These are phyloP conservation scores for Nyctereutes procyonoides DNA, from an alignment of 2,113 vertebrate genomes.

Conservation along the genomic window DNA sequence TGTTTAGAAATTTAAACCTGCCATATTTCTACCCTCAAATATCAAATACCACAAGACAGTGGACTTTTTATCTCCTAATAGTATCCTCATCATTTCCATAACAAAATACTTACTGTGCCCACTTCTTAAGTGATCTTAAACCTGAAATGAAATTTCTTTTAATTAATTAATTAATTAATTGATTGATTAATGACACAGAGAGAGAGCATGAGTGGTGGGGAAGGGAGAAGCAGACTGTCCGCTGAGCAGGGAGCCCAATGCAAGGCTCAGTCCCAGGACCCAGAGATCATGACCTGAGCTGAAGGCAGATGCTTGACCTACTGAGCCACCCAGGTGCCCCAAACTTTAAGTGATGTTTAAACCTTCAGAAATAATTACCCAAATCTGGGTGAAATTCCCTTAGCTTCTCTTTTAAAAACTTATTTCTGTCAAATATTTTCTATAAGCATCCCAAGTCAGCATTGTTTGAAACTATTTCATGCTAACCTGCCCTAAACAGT, in stretches of 20 bases:
- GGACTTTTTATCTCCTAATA: not conserved
- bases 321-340: too few relatives aligned
- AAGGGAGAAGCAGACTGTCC: too few relatives aligned
- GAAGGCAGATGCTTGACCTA: too few relatives aligned
- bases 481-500: not conserved
- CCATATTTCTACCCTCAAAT: not conserved
- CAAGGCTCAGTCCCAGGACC: too few relatives aligned
- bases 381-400: not conserved
- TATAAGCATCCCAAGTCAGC: not conserved
- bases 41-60: not conserved
- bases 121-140: not conserved
- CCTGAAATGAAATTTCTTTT: not conserved
- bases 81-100: not conserved
- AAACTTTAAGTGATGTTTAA: not conserved
- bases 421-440: not conserved
- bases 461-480: not conserved
- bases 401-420: not conserved
- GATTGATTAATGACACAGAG: too few relatives aligned
- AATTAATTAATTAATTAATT: too few relatives aligned
- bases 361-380: conserved; percentile 5
- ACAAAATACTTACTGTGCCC: not conserved
- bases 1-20: conserved; percentile 22
- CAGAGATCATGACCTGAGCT: too few relatives aligned
- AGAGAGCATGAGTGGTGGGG: too few relatives aligned
- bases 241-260: too few relatives aligned